Percentiles rank a stretch among this genome's conserved stretches.
Evolutionary conservation across 2,888 invertebrate species (phyloP).

Genomic region (Julus scandinavius): DNA sequence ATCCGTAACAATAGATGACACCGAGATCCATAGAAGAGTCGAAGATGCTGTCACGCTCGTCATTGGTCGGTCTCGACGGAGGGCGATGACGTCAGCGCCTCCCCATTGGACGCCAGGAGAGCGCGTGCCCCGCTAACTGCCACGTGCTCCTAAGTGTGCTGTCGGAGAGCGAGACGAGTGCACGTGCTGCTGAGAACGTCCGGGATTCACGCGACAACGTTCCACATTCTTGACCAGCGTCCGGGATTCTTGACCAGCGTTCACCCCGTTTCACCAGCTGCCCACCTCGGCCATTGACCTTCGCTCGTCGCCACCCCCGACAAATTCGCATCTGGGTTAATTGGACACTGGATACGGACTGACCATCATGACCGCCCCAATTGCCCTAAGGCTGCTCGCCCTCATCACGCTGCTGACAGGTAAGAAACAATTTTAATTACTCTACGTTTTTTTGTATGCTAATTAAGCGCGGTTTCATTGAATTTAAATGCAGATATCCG

Average conservation of each 20-base stretch:
- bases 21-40: not conserved
- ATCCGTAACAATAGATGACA: conserved; percentile 30
- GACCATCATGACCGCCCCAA: not conserved
- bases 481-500: too few species aligned
- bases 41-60: conserved; percentile 16
- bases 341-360: conserved; percentile 15
- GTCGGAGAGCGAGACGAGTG: not conserved
- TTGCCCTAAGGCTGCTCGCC: not conserved
- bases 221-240: not conserved
- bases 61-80: not conserved
- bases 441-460: too few species aligned
- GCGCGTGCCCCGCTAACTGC: not conserved
- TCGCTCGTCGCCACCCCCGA: not conserved
- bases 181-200: not conserved
- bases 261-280: not conserved
- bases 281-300: not conserved
- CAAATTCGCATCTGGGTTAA: not conserved
- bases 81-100: not conserved
- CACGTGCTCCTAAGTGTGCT: not conserved
- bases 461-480: too few species aligned
- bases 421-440: not conserved
- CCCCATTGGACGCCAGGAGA: not conserved
- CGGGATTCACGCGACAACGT: not conserved
- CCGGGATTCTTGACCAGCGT: not conserved
- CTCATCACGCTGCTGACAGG: not conserved